Evolutionary conservation across 2,888 invertebrate species (phyloP), one percentile per base, ranked within the genome.

Genomic region (Drosophila multiciliata): DNA sequence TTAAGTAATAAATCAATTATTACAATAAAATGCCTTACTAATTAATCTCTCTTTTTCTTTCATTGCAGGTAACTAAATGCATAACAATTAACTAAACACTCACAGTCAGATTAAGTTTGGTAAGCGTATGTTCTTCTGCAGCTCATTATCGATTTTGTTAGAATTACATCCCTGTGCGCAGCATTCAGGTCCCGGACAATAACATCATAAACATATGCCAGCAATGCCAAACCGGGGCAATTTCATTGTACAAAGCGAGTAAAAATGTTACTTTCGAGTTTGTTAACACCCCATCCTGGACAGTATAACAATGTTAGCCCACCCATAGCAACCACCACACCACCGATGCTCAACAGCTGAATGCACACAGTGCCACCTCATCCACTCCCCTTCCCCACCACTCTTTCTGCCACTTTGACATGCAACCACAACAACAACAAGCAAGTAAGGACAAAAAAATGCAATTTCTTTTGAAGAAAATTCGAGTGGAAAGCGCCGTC

Each of bases 391-490:
- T 35, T 2, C 9, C 35, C 1, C 42, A 6, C 33, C 7, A 33
- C 36, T 26, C 36, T n/a, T 53, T 38, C 67, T 65, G 65, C 62
- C 72, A 67, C 80, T 80, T 80, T 80, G 65, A 76, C 76, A 78
- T 78, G 80, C 77, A 78, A 76, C 78, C 78, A 72, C 78, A 78
- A 59, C 64, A 70, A 67, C 64, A 71, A 69, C 59, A 64, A 61
- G 49, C 29, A 40, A 40, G 23, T 15, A 57, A 53, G n/a, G 55
- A 65, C 59, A 68, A 65, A 54, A 66, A 66, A 70, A 53, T 77
- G 76, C 80, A 85, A 88, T 74, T 88, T 61, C 72, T 68, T 71
- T 80, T 80, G 73, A 79, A 66, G 79, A 74, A 80, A 80, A 80
- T 67, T 77, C 70, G 64, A 73, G 80, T 79, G 76, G 67, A 67